Percentiles rank a stretch among this genome's conserved stretches.
These are phyloP conservation scores for Coelogynopora nodosa DNA, from an alignment of 2,888 invertebrate genomes.

Conservation along the genomic window DNA sequence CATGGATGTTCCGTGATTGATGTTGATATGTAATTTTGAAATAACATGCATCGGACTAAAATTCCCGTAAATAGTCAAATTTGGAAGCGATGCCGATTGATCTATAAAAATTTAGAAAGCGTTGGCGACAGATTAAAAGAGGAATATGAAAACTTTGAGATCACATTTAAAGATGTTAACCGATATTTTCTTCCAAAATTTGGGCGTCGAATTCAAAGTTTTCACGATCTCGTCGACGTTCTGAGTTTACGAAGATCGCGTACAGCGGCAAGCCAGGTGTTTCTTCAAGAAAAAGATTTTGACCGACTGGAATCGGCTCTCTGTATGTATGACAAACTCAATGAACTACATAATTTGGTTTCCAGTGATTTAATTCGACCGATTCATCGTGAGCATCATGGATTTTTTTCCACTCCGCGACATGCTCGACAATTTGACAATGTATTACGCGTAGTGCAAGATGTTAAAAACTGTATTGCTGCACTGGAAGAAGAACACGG, in stretches of 20 bases:
- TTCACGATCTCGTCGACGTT: conserved; percentile 28
- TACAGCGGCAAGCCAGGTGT: neutral
- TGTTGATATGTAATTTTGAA: too few species aligned
- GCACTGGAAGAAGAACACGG: neutral
- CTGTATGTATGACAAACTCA: conserved; percentile 11
- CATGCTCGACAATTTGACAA: conserved; percentile 35
- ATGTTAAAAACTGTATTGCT: conserved; percentile 8
- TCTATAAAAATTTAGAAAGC: conserved; percentile 27
- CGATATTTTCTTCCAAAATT: conserved; percentile 27
- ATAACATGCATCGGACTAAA: neutral
- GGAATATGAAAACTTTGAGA: conserved; percentile 14
- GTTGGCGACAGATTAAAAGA: conserved; percentile 29
- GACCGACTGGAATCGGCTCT: conserved; percentile 20
- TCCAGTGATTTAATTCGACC: conserved; percentile 19
- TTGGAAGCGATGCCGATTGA: conserved; percentile 16
- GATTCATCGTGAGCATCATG: conserved; percentile 8
- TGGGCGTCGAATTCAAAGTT: neutral
- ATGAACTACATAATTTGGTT: conserved; percentile 19
- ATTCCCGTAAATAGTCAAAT: conserved; percentile 18
- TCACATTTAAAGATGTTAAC: conserved; percentile 30
- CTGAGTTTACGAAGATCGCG: neutral
- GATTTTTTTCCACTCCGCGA: neutral
- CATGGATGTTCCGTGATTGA: too few species aligned
- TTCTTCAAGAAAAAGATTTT: conserved; percentile 30
- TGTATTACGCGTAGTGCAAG: neutral